These are phyloP conservation scores for Troides oblongomaculatus DNA, from an alignment of 2,888 invertebrate genomes.

Conservation along the genomic window DNA sequence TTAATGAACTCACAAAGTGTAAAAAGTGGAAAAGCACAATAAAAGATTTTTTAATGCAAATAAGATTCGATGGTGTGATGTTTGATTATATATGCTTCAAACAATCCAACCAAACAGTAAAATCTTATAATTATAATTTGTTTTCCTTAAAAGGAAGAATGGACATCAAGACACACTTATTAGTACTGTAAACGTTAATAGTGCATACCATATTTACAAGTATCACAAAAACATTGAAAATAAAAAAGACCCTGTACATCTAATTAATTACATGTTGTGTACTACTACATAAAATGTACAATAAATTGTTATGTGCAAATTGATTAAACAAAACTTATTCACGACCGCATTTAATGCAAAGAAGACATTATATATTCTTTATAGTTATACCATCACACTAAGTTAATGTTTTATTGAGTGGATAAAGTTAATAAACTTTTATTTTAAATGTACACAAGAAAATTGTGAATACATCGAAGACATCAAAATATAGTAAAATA, in stretches of 20 bases:
- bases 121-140: conserved; percentile 2
- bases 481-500: too few relatives aligned
- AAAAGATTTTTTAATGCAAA: conserved; percentile 54
- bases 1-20: neutral
- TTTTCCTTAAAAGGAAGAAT: conserved; percentile 9
- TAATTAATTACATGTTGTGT: conserved; percentile 7
- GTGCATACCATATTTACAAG: conserved; percentile 24
- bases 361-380: neutral
- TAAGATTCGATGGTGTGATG: conserved; percentile 79
- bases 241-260: neutral
- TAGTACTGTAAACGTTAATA: conserved; percentile 25
- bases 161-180: conserved; percentile 11
- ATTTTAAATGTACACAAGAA: too few relatives aligned
- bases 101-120: conserved; percentile 1
- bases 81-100: conserved; percentile 41
- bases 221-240: conserved; percentile 11
- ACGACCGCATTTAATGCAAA: neutral
- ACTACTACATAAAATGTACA: conserved; percentile 6
- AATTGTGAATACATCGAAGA: too few relatives aligned
- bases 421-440: too few relatives aligned
- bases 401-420: too few relatives aligned
- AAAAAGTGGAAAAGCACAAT: conserved; percentile 28
- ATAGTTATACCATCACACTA: neutral
- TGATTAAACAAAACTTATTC: neutral
- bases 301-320: conserved; percentile 10